Evolutionary conservation across 2,797 vertebrate species (phyloP).

Genomic region (Botia kubotai): DNA sequence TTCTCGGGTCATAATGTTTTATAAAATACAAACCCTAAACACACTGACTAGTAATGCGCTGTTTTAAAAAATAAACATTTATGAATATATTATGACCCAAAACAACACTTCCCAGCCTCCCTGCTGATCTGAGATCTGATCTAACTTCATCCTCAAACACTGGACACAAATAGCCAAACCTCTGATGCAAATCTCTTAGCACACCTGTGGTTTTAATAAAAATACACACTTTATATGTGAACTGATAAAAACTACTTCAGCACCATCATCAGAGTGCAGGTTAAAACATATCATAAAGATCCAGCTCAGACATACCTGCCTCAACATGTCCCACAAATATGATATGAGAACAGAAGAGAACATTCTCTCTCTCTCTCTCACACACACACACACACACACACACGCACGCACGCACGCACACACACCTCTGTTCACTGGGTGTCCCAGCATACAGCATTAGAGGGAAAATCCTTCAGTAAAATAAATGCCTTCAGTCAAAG

Average conservation of each 20-base stretch:
- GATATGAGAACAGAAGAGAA: not conserved
- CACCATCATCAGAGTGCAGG: not conserved
- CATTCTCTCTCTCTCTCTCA: not conserved
- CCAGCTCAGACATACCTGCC: not conserved
- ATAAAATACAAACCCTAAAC: too few species aligned
- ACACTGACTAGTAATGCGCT: too few species aligned
- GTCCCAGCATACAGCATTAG: slow-evolving; percentile 24
- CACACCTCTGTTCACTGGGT: not conserved
- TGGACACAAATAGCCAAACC: not conserved
- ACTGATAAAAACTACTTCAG: not conserved
- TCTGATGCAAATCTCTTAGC: not conserved
- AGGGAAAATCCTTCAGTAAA: slow-evolving; percentile 40
- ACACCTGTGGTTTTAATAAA: too few species aligned
- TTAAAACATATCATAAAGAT: not conserved
- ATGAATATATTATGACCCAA: not conserved
- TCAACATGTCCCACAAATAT: not conserved
- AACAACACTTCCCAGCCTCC: not conserved
- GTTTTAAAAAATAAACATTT: not conserved
- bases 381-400: not conserved
- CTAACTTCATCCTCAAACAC: not conserved
- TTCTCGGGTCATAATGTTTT: too few species aligned
- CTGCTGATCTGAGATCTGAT: too few species aligned
- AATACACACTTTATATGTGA: not conserved
- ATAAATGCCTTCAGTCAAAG: slow-evolving; percentile 31
- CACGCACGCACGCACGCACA: not conserved